Evolutionary conservation across 2,888 invertebrate species (phyloP), one percentile per base, ranked within the genome.

Genomic region (Serrognathus titanus): DNA sequence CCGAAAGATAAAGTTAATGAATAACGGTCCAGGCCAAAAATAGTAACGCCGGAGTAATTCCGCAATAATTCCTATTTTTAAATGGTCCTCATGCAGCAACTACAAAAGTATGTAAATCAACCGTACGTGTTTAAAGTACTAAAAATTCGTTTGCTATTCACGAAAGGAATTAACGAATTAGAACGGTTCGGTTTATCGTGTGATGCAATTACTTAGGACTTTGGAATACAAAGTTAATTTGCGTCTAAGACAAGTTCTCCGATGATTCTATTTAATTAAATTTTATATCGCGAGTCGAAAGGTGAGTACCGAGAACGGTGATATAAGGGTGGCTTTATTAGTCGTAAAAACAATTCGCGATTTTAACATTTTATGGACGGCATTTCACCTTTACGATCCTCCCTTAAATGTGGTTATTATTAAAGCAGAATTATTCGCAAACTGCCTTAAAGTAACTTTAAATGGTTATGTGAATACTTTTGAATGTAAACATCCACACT

Each of bases 221-320:
- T 38, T 40, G 35, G 38, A 46, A 47, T 38, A 51, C 51, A 16
- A 51, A 31, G 38, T 47, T 49, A 13, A 53, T 48, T 46, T 46
- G 20, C 40, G 35, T 48, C 52, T 56, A 57, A 55, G 60, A 60
- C 58, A 59, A 58, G 55, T 51, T 51, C 59, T 53, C 56, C 31
- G 7, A 41, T n/a, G 48, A 55, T 62, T 62, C 61, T 51, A 60
- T 68, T 67, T 64, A 68, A 67, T 69, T 66, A 66, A 66, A 65
- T 66, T 64, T 64, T 63, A 63, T 64, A 62, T 60, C 63, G 64
- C 51, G 59, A 58, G 61, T 59, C 53, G 56, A 61, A 62, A 48
- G 47, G 55, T 39, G 37, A 31, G 48, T 38, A 11, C 46, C 38
- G 41, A 45, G 38, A 48, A 48, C 39, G 46, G 41, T 41, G 49